These are phyloP conservation scores for Girardinichthys multiradiatus DNA, from an alignment of 2,113 vertebrate genomes.

Conservation along the genomic window DNA sequence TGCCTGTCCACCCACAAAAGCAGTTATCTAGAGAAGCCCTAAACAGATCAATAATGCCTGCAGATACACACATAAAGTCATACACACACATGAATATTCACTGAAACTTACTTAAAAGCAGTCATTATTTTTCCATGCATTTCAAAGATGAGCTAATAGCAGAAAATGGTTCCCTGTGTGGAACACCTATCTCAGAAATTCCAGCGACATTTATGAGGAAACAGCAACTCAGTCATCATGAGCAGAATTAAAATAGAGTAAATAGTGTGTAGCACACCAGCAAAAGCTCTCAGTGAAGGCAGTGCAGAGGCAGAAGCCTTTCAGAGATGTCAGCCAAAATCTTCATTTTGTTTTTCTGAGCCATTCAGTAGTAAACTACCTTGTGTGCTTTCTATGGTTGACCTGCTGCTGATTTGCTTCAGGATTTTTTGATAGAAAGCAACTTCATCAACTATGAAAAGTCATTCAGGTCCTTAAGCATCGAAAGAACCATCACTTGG, in stretches of 20 bases:
- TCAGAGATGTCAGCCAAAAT: conserved; percentile 11
- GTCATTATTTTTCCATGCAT: conserved; percentile 17
- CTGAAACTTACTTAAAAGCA: neutral
- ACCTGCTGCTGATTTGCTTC: too few relatives aligned
- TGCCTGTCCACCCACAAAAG: conserved; percentile 26
- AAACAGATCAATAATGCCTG: conserved; percentile 51
- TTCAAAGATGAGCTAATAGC: conserved; percentile 41
- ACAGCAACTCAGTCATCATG: conserved; percentile 28
- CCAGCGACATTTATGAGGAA: conserved; percentile 28
- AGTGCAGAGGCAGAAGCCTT: neutral
- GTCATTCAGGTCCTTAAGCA: too few relatives aligned
- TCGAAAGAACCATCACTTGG: too few relatives aligned
- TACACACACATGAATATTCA: neutral
- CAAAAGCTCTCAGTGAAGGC: conserved; percentile 13
- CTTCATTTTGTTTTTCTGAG: too few relatives aligned
- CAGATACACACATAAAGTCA: neutral
- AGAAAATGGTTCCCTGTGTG: conserved; percentile 25
- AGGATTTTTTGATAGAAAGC: too few relatives aligned
- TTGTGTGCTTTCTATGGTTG: too few relatives aligned
- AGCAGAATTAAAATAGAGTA: conserved; percentile 25
- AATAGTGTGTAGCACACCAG: neutral
- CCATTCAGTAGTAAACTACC: too few relatives aligned
- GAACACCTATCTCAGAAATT: neutral
- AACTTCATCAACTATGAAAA: too few relatives aligned
- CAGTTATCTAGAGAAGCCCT: conserved; percentile 18